These are phyloP conservation scores for Eretmochelys imbricata DNA, from an alignment of 2,113 vertebrate genomes.

Conservation along the genomic window DNA sequence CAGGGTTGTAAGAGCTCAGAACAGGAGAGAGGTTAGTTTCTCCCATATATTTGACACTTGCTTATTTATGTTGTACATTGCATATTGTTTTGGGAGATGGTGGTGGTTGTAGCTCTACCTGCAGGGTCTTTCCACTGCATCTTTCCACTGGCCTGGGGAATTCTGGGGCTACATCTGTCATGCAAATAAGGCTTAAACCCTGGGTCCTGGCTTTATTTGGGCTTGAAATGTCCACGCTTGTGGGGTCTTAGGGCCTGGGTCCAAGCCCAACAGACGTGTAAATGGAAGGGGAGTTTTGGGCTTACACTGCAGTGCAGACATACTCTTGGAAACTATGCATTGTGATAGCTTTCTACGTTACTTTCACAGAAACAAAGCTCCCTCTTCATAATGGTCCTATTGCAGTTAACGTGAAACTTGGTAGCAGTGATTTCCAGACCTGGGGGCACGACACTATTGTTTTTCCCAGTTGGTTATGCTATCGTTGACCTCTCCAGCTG, in stretches of 20 bases:
- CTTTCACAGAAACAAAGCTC: neutral
- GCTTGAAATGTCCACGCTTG: neutral
- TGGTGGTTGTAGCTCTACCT: neutral
- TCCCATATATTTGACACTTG: neutral
- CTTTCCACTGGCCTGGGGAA: too few species aligned
- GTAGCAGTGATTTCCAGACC: neutral
- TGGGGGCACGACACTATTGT: too few species aligned
- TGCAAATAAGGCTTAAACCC: neutral
- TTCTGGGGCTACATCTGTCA: neutral
- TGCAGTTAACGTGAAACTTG: neutral
- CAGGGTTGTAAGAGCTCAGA: slow-evolving; percentile 80
- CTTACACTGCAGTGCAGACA: neutral
- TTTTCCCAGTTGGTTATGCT: too few species aligned
- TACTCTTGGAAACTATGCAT: neutral
- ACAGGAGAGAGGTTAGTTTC: slow-evolving; percentile 83
- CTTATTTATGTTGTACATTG: neutral
- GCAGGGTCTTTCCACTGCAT: too few species aligned
- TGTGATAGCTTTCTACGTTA: neutral
- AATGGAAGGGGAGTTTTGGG: neutral
- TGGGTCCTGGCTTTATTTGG: neutral
- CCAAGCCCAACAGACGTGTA: neutral
- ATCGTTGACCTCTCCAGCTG: too few species aligned
- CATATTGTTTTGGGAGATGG: neutral
- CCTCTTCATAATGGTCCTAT: neutral
- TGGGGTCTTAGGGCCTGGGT: neutral